Evolutionary conservation across 2,888 invertebrate genomes (phyloP).

Genomic region (Lasioglossum villosulum): DNA sequence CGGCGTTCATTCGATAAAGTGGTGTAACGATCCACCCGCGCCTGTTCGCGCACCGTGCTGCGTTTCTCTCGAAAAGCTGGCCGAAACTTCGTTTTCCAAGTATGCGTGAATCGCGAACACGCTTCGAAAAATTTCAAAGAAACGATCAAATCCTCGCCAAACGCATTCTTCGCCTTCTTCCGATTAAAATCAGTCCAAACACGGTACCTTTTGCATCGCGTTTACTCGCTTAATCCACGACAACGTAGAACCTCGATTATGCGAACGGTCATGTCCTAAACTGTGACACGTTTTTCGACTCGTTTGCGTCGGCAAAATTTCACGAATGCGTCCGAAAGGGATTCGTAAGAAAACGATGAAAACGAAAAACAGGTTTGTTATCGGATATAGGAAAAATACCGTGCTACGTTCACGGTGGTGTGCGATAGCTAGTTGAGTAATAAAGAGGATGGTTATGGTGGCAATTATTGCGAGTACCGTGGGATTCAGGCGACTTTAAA

Average conservation of each 20-base stretch:
- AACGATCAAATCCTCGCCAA: neutral
- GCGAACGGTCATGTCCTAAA: neutral
- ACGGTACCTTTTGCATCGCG: neutral
- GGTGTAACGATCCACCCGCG: constrained; percentile 19
- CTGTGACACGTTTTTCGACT: no score
- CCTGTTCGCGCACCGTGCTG: neutral
- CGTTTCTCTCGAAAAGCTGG: neutral
- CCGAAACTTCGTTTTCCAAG: neutral
- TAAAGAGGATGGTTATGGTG: neutral
- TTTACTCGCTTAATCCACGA: neutral
- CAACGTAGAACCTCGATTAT: neutral
- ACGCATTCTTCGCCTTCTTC: neutral
- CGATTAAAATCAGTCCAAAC: neutral
- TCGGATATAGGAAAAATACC: neutral
- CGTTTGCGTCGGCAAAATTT: neutral
- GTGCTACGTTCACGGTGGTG: neutral
- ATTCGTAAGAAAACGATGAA: neutral
- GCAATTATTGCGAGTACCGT: neutral
- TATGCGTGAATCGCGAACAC: neutral
- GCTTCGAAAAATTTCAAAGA: neutral
- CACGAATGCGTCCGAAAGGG: neutral
- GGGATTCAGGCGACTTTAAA: neutral
- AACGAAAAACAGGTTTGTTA: neutral
- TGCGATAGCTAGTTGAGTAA: neutral
- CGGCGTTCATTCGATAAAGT: constrained; percentile 31